Evolutionary conservation across 2,888 invertebrate species (phyloP).

Genomic region (Megaustenia siamemsis): DNA sequence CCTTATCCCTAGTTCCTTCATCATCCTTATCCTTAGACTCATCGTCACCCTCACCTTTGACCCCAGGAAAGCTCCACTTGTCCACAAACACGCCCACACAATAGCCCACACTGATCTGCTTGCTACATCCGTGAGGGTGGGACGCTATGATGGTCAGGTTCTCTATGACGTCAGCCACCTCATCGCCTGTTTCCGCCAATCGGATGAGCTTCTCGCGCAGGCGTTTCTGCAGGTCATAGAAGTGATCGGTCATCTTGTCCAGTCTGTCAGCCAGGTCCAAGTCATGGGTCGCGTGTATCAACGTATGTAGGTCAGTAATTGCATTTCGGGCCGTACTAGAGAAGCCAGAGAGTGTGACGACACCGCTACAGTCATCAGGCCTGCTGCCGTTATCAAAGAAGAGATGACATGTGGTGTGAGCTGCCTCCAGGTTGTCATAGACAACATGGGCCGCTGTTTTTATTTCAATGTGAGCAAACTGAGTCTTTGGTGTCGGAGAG

Average conservation of each 20-base stretch:
- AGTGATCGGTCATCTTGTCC: background rate
- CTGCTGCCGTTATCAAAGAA: background rate
- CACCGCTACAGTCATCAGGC: background rate
- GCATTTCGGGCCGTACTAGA: background rate
- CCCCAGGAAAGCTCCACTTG: too few species aligned
- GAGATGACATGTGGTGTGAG: background rate
- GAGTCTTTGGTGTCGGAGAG: background rate
- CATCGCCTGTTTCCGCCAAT: background rate
- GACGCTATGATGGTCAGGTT: background rate
- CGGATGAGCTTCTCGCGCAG: background rate
- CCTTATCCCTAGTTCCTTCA: too few species aligned
- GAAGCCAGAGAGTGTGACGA: background rate
- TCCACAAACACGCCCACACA: background rate
- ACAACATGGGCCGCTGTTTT: background rate
- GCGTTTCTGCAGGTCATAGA: background rate
- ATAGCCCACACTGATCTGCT: background rate
- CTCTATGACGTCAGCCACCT: background rate
- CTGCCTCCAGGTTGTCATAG: background rate
- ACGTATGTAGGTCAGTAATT: background rate
- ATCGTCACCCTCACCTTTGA: too few species aligned
- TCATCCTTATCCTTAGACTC: too few species aligned
- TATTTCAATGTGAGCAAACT: background rate
- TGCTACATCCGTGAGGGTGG: constrained; percentile 19
- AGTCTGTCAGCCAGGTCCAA: background rate
- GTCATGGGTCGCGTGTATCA: constrained; percentile 1